Evolutionary conservation across 2,113 vertebrate genomes (phyloP).

Genomic region (Fukomys damarensis): DNA sequence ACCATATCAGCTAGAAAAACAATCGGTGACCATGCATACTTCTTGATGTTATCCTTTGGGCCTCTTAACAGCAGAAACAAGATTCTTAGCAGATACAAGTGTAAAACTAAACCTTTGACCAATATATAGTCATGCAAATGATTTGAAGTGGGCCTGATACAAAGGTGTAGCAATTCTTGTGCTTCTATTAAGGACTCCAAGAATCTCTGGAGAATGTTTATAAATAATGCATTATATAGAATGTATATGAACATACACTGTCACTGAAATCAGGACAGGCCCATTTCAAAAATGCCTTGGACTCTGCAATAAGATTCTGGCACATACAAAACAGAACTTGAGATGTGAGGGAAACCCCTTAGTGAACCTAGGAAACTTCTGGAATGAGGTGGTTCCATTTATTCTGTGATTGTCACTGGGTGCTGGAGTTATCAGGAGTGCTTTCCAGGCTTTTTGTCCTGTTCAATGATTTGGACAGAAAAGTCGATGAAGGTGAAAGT

Average conservation of each 20-base stretch:
- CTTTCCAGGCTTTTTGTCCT: neutral
- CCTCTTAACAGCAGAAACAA: neutral
- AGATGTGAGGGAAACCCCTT: neutral
- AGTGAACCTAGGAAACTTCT: neutral
- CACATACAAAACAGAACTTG: neutral
- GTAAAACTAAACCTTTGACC: neutral
- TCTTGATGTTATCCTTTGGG: neutral
- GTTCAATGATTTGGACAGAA: neutral
- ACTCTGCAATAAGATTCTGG: neutral
- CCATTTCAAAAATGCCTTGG: neutral
- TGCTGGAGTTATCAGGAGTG: neutral
- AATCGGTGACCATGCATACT: no score
- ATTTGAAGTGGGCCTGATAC: neutral
- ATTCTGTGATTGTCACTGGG: neutral
- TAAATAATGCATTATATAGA: neutral
- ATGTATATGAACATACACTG: neutral
- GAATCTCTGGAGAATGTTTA: neutral
- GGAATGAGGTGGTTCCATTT: neutral
- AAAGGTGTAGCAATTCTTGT: neutral
- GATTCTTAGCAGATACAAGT: neutral
- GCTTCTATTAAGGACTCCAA: neutral
- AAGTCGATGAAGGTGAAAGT: neutral
- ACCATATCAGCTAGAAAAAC: neutral
- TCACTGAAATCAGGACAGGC: neutral
- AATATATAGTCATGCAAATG: neutral